phyloP scores from a whole-genome alignment of 2,113 vertebrate species.

The Eolophus roseicapilla region DNA sequence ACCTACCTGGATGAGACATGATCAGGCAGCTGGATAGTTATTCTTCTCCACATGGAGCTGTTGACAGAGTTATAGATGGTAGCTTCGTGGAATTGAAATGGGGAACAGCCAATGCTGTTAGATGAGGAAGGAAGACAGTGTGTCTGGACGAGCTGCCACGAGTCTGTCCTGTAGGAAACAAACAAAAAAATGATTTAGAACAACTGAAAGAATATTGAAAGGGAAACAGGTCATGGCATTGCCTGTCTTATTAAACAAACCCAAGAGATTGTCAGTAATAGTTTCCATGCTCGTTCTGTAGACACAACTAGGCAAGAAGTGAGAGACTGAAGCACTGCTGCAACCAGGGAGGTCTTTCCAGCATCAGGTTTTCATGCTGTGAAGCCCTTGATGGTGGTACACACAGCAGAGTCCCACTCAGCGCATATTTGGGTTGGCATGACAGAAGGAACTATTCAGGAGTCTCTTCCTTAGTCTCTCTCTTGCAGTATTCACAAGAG shows the following conservation, averaged over 20 bases:
- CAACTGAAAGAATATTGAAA: not conserved
- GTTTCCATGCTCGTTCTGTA: not conserved
- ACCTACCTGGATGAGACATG: slow-evolving; percentile 92
- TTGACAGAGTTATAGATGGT: slow-evolving; percentile 96
- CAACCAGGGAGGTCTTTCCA: not conserved
- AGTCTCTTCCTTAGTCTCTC: not conserved
- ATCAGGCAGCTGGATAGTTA: slow-evolving; percentile 95
- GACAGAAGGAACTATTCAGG: not conserved
- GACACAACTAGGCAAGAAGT: not conserved
- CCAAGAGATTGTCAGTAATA: not conserved
- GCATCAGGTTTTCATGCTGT: not conserved
- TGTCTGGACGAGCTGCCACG: slow-evolving; percentile 94
- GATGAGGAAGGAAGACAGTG: slow-evolving; percentile 95
- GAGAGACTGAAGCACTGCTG: not conserved
- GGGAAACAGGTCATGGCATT: not conserved
- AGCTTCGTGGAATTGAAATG: slow-evolving; percentile 97
- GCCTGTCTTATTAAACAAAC: not conserved
- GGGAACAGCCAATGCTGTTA: slow-evolving; percentile 95
- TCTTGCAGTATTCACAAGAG: not conserved
- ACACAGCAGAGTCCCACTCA: not conserved
- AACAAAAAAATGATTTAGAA: not conserved
- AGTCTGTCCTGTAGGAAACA: slow-evolving; percentile 82
- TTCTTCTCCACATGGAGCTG: slow-evolving; percentile 90
- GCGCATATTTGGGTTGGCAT: not conserved
- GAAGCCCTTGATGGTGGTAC: not conserved